Base-by-base conservation (phyloP, 2,113 vertebrate species). In the Puntigrus tetrazona region DNA sequence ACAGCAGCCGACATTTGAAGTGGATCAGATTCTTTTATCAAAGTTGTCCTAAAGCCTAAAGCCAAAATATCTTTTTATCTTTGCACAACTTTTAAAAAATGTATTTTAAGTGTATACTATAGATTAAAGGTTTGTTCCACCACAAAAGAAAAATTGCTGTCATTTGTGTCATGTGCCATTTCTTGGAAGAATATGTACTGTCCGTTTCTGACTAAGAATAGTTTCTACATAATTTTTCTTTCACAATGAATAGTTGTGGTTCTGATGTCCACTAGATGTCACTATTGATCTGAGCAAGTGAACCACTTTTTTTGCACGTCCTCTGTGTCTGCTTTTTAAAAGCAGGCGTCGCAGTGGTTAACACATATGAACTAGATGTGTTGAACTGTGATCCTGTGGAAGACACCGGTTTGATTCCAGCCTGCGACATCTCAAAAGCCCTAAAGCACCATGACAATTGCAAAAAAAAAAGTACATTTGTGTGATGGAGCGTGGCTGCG, bases 211-310 rank as follows among this genome's bases (percentile, higher is more conserved):
- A 27, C 7, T 13, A 10, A 22, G 41, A 14, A 27, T 27, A 10
- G 59, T 27, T 61, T 27, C n/a, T 27, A 13, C n/a, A n/a, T n/a
- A 0, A 59, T 18, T 16, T 3, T 57, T 3, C 13, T 25, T 34
- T 67, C 9, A 5, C n/a, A 16, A 14, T 27, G 14, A 59, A 55
- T 13, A 14, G n/a, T 22, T 16, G 45, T 50, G 5, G 14, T 29
- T 79, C 47, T 14, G 11, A n/a, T 72, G 65, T 73, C 84, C 84
- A 80, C 45, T 61, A 85, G 84, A 36, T 79, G 84, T 78, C 84
- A 63, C 65, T 80, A 43, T 80, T 80, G 14, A 45, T 34, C 29
- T 36, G 4, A 45, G 31, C 13, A 18, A 55, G 11, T 25, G 25
- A 38, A 27, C 6, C 20, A 7, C 29, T 36, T 2, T 74, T 70